A percentile compares a stretch with the other conserved stretches of the same genome.
These are phyloP conservation scores for Hylaeus volcanicus DNA, from an alignment of 1,140 invertebrate species.

Conservation along the genomic window DNA sequence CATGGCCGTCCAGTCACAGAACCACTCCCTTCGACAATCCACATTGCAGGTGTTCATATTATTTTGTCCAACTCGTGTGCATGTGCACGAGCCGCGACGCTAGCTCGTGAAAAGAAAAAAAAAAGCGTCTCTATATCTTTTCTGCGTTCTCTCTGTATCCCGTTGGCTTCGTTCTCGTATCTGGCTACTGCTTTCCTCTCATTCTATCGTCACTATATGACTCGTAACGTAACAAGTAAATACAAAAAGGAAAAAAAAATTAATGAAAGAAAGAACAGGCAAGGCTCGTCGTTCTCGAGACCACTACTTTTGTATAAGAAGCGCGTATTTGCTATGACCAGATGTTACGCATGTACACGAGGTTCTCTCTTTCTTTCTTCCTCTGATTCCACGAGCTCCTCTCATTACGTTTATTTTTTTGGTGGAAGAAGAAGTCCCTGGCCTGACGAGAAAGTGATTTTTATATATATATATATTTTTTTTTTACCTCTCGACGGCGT, in stretches of 20 bases:
- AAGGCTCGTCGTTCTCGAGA: constrained; percentile 49
- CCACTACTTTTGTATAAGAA: constrained; percentile 25
- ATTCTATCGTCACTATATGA: constrained; percentile 37
- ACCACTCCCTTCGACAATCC: no score
- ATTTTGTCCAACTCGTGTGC: background rate
- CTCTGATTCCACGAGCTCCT: constrained; percentile 41
- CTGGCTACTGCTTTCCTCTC: constrained; percentile 20
- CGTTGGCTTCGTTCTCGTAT: constrained; percentile 20
- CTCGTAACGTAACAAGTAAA: constrained; percentile 1
- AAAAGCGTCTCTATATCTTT: constrained; percentile 8
- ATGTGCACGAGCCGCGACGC: constrained; percentile 17
- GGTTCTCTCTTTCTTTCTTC: constrained; percentile 45
- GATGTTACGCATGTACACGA: constrained; percentile 48
- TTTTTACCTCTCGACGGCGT: constrained; percentile 52
- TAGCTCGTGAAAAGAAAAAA: constrained; percentile 16
- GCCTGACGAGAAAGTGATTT: constrained; percentile 56
- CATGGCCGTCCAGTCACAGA: no score
- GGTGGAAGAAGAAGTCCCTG: constrained; percentile 55
- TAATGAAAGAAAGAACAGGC: constrained; percentile 52
- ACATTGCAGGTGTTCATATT: no score
- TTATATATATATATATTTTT: background rate
- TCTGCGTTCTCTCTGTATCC: constrained; percentile 1
- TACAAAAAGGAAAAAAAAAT: constrained; percentile 45
- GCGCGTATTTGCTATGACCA: constrained; percentile 18
- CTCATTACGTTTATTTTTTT: constrained; percentile 15